phyloP scores from a whole-genome alignment of 2,113 vertebrate genomes.

The Pterocles burchelli region DNA sequence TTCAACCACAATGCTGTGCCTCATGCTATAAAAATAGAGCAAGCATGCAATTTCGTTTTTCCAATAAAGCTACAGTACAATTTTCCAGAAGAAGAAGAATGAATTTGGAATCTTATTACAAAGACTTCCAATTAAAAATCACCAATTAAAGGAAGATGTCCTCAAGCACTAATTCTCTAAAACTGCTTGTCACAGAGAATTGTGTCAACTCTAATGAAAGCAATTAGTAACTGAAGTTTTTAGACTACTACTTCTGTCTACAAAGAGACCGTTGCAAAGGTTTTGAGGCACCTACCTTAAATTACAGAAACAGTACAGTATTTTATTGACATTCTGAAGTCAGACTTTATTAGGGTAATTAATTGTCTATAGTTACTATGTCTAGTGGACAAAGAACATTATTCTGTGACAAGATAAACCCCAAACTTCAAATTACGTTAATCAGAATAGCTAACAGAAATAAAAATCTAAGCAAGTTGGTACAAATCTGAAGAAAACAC shows the following conservation, averaged over 20 bases:
- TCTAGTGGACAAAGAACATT: background rate
- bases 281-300: background rate
- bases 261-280: background rate
- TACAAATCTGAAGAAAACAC: background rate
- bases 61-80: conserved; percentile 12
- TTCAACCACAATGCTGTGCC: background rate
- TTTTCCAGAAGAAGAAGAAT: conserved; percentile 39
- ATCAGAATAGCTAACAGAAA: background rate
- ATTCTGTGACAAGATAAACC: background rate
- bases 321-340: background rate
- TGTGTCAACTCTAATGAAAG: conserved; percentile 9
- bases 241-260: background rate
- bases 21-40: conserved; percentile 45
- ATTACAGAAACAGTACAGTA: background rate
- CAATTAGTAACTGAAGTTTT: conserved; percentile 27
- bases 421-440: background rate
- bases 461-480: background rate
- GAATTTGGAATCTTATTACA: conserved; percentile 20
- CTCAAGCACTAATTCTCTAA: background rate
- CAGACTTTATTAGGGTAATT: background rate
- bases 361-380: background rate
- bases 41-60: background rate
- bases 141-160: conserved; percentile 45
- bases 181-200: conserved; percentile 8
- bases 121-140: conserved; percentile 39